phyloP scores from a whole-genome alignment of 2,797 vertebrate genomes.

The Enteromius argenteus region DNA sequence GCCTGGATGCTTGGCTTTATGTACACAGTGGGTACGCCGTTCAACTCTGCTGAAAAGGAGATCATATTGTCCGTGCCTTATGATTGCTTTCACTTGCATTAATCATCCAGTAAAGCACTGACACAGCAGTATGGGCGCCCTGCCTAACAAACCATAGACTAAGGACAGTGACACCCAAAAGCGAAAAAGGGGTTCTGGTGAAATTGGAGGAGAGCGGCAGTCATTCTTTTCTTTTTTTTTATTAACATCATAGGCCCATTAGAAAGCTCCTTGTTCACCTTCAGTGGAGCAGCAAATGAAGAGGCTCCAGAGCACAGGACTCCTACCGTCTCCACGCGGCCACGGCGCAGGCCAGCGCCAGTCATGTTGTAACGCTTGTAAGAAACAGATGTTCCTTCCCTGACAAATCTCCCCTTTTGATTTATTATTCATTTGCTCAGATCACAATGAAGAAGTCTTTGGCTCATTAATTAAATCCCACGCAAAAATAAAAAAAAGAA shows the following conservation, averaged over 20 bases:
- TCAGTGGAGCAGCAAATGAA: slow-evolving; percentile 99
- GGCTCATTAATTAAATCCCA: slow-evolving; percentile 96
- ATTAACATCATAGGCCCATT: slow-evolving; percentile 99
- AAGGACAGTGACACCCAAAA: slow-evolving; percentile 98
- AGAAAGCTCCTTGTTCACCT: slow-evolving; percentile 99
- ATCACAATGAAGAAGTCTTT: slow-evolving; percentile 93
- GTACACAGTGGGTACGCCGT: slow-evolving; percentile 61
- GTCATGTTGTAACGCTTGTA: slow-evolving; percentile 90
- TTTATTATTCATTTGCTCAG: slow-evolving; percentile 96
- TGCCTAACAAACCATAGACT: slow-evolving; percentile 99
- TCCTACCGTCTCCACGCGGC: slow-evolving; percentile 84
- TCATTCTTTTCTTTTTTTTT: slow-evolving; percentile 80
- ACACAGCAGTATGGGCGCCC: slow-evolving; percentile 95
- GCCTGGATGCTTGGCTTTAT: slow-evolving; percentile 33
- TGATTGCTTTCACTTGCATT: slow-evolving; percentile 98
- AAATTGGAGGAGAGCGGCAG: slow-evolving; percentile 83
- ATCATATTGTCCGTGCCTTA: slow-evolving; percentile 93
- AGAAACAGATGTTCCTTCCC: slow-evolving; percentile 96
- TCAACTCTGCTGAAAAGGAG: slow-evolving; percentile 81
- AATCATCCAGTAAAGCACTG: slow-evolving; percentile 99
- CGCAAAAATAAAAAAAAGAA: slow-evolving; percentile 71
- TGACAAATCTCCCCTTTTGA: slow-evolving; percentile 95
- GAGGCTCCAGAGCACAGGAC: slow-evolving; percentile 88
- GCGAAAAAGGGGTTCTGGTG: slow-evolving; percentile 80
- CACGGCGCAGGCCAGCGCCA: slow-evolving; percentile 85